Conservation (phyloP, 2,797 vertebrate species). For the Urocyon cinereoargenteus region DNA sequence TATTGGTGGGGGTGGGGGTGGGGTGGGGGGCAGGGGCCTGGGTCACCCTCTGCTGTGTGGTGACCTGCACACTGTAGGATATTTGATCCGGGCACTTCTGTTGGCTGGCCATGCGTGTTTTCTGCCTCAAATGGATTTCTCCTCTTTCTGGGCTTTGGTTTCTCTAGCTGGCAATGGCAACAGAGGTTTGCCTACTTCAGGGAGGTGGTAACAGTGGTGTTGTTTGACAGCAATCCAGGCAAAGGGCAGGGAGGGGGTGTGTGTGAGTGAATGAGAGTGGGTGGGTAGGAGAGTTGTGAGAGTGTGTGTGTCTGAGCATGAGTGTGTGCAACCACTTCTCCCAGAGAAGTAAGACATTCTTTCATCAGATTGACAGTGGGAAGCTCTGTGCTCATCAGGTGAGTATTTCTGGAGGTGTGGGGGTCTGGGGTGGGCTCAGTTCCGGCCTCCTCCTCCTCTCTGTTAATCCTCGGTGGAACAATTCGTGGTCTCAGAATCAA, state of each 20-base stretch:
- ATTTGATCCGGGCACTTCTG: too few relatives aligned
- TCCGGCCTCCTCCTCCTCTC: constrained; percentile 74
- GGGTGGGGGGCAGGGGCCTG: background rate
- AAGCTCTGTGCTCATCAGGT: constrained; percentile 79
- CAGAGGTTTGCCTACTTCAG: background rate
- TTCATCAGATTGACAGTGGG: background rate
- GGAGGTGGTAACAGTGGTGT: background rate
- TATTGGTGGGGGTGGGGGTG: accelerated
- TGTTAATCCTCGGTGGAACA: constrained; percentile 85
- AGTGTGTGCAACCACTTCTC: constrained; percentile 13
- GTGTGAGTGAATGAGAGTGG: constrained; percentile 81
- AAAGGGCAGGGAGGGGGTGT: constrained; percentile 67
- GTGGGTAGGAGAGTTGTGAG: constrained; percentile 81
- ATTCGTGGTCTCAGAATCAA: constrained; percentile 85
- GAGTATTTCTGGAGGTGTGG: constrained; percentile 80
- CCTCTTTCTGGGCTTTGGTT: background rate
- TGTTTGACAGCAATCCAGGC: background rate
- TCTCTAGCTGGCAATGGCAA: background rate
- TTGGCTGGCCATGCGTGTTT: background rate
- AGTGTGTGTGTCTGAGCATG: constrained; percentile 84
- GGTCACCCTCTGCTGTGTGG: too few relatives aligned
- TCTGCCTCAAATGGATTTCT: background rate
- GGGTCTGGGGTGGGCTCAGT: constrained; percentile 68
- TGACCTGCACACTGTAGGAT: background rate
- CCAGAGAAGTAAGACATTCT: background rate